Base-by-base conservation (phyloP, 2,797 vertebrate species). In the Peromyscus eremicus region DNA sequence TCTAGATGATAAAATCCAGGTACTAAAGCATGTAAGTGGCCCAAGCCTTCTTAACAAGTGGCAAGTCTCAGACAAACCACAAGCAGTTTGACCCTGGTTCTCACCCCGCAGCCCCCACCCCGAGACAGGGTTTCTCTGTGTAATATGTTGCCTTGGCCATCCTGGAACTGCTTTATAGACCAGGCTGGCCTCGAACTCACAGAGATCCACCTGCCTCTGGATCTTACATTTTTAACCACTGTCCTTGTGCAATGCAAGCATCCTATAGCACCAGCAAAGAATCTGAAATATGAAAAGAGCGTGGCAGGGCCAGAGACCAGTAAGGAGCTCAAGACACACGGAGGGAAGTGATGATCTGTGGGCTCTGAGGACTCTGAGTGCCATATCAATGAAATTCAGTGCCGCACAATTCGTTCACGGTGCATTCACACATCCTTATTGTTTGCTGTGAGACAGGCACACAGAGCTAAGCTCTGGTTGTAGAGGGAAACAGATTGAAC, bases 51-150 rank as follows among this genome's bases (percentile, higher is more conserved):
- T 49, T 81, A 79, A 85, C 23, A 96, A 82, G 90, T 62, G 89
- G 46, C 87, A 95, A n/a, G 71, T 23, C 92, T 93, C 77, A 96
- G 43, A 96, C 52, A 94, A 94, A 92, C 6, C 32, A 17, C 49
- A 40, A 12, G 94, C 52, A 2, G 19, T 73, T 82, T 23, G 6
- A 82, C 57, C 12, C 23, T 40, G 68, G 37, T 84, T 64, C 29
- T 79, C 3, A 49, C 10, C 70, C 49, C 49, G 4, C 9, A n/a
- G 17, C 19, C n/a, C 70, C n/a, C 21, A 37, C 70, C n/a, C 70
- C 10, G 19, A 73, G 70, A 73, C 70, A 40, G 8, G 70, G n/a
- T 25, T 73, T 40, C 70, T 73, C 70, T 73, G 70, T 40, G 4
- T 73, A 11, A 73, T 9, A 40, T n/a, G n/a, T n/a, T n/a, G 7